phyloP scores from a whole-genome alignment of 2,888 invertebrate species.

The Sesia bembeciformis region DNA sequence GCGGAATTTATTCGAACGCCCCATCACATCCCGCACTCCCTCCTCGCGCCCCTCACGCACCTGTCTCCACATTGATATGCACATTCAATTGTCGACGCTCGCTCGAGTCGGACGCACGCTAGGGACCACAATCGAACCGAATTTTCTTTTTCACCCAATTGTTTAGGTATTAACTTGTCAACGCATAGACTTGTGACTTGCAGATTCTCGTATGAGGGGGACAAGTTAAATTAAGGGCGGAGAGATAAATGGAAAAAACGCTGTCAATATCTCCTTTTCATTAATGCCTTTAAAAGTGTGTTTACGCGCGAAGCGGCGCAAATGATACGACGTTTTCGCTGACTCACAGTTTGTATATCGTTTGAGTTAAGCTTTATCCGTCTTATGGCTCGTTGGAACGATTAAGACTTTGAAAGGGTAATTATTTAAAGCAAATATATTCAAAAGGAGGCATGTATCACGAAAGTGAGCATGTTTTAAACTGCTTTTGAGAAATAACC shows the following conservation, averaged over 20 bases:
- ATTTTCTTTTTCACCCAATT: conserved; percentile 13
- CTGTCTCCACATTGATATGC: conserved; percentile 50
- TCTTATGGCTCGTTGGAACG: neutral
- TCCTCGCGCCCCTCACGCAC: conserved; percentile 26
- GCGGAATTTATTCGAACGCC: conserved; percentile 49
- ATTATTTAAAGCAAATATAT: conserved; percentile 27
- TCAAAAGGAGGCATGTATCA: conserved; percentile 22
- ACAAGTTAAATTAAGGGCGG: conserved; percentile 54
- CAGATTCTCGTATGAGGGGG: conserved; percentile 25
- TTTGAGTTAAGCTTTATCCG: neutral
- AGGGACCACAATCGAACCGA: conserved; percentile 19
- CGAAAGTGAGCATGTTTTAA: conserved; percentile 17
- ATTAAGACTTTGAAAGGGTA: neutral
- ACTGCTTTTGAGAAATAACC: neutral
- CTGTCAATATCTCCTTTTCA: conserved; percentile 60
- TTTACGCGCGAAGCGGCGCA: neutral
- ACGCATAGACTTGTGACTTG: conserved; percentile 48
- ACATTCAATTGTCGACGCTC: conserved; percentile 48
- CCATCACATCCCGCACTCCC: conserved; percentile 12
- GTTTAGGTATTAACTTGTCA: conserved; percentile 46
- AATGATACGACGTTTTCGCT: conserved; percentile 1
- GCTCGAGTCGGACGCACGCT: conserved; percentile 23
- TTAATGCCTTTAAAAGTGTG: conserved; percentile 40
- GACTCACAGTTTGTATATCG: neutral
- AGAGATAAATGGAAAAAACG: conserved; percentile 53